These are phyloP conservation scores for Eucera pruinosa DNA, from an alignment of 2,888 invertebrate species.

Conservation along the genomic window DNA sequence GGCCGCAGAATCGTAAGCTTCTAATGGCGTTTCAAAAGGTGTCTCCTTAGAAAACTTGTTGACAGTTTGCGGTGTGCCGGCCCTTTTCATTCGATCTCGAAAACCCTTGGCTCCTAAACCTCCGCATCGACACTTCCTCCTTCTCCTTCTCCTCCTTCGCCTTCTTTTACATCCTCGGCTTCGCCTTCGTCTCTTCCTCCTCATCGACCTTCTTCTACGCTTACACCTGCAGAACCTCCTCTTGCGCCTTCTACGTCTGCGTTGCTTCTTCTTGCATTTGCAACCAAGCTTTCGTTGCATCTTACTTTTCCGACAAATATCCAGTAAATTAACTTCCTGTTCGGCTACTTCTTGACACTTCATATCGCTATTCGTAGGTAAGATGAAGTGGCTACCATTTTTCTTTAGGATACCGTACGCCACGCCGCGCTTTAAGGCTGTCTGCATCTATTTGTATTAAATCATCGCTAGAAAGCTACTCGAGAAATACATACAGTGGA, in stretches of 20 bases:
- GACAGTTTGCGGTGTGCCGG: too few species aligned
- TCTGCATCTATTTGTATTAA: slow-evolving; percentile 63
- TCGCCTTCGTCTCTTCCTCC: not conserved
- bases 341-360: slow-evolving; percentile 68
- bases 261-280: slow-evolving; percentile 47
- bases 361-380: slow-evolving; percentile 65
- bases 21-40: not conserved
- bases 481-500: too few species aligned
- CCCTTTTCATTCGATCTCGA: slow-evolving; percentile 3
- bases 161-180: not conserved
- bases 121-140: slow-evolving; percentile 20
- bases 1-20: slow-evolving; percentile 4
- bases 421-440: slow-evolving; percentile 74
- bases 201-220: not conserved
- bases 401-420: slow-evolving; percentile 73
- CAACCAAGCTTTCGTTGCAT: slow-evolving; percentile 16
- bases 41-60: too few species aligned
- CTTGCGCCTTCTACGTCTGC: slow-evolving; percentile 10
- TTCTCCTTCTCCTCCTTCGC: slow-evolving; percentile 10
- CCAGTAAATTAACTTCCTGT: slow-evolving; percentile 73
- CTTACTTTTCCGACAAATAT: slow-evolving; percentile 59
- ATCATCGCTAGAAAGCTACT: not conserved
- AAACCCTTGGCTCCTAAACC: not conserved
- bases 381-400: slow-evolving; percentile 64
- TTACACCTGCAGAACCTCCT: slow-evolving; percentile 39